Percentiles rank a stretch among this genome's conserved stretches.
Conservation (phyloP, 2,113 vertebrate genomes). For the Odocoileus hemionus region DNA sequence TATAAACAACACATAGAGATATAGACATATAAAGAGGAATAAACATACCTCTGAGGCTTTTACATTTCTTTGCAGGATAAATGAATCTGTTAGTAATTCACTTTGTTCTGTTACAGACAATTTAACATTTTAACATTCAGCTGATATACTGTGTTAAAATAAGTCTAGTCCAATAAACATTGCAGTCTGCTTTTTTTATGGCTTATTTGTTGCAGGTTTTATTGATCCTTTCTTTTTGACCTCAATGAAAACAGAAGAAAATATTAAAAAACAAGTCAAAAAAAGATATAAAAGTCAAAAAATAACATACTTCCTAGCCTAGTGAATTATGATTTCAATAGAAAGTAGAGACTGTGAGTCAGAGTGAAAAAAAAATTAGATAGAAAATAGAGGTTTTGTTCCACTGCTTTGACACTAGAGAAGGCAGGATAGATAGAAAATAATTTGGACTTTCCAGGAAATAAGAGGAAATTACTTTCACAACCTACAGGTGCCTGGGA, state of each 20-base stretch:
- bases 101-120: slow-evolving; percentile 57
- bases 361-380: slow-evolving; percentile 43
- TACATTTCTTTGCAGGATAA: slow-evolving; percentile 39
- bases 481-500: not conserved
- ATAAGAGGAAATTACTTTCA: slow-evolving; percentile 55
- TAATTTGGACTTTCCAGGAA: slow-evolving; percentile 43
- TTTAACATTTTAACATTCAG: slow-evolving; percentile 68
- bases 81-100: slow-evolving; percentile 37
- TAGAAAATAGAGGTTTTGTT: slow-evolving; percentile 5
- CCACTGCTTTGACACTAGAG: not conserved
- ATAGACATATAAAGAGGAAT: not conserved
- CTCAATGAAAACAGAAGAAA: slow-evolving; percentile 44
- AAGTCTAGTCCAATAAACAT: slow-evolving; percentile 40
- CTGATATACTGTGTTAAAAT: slow-evolving; percentile 15
- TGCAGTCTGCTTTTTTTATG: slow-evolving; percentile 44
- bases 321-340: slow-evolving; percentile 11
- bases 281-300: slow-evolving; percentile 52
- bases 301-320: not conserved
- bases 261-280: slow-evolving; percentile 59
- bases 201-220: slow-evolving; percentile 63
- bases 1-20: not conserved
- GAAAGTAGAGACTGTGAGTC: not conserved
- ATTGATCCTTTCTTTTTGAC: slow-evolving; percentile 58
- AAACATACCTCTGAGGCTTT: not conserved
- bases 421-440: slow-evolving; percentile 29